Conservation (phyloP, 1,140 invertebrate species). For the Cydia pomonella region DNA sequence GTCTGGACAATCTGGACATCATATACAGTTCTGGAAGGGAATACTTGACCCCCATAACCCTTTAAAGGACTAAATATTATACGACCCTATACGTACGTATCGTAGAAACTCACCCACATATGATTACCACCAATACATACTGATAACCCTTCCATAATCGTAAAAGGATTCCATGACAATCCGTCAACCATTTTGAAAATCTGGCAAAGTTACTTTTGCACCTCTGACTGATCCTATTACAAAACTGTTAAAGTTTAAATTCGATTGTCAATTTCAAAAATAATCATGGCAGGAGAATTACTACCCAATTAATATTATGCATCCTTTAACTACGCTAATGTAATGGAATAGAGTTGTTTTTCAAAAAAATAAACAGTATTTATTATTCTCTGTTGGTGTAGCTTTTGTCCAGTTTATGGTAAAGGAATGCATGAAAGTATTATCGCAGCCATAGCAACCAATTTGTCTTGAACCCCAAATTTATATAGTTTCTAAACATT, state of each 20-base stretch:
- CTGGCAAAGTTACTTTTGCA: background rate
- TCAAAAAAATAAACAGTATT: too few species aligned
- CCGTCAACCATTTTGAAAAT: slow-evolving; percentile 2
- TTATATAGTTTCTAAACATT: background rate
- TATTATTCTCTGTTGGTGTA: background rate
- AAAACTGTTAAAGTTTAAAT: background rate
- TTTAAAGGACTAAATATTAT: background rate
- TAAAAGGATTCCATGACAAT: slow-evolving; percentile 22
- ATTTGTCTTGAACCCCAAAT: background rate
- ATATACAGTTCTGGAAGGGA: too few species aligned
- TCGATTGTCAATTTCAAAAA: background rate
- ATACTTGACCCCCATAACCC: too few species aligned
- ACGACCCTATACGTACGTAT: background rate
- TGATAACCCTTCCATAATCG: background rate
- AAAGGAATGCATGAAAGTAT: background rate
- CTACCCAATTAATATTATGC: background rate
- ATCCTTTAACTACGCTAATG: background rate
- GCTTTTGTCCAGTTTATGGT: slow-evolving; percentile 1
- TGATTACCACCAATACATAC: slow-evolving; percentile 14
- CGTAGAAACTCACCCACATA: slow-evolving; percentile 4
- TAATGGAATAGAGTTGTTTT: background rate
- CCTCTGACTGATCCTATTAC: background rate
- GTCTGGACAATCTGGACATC: too few species aligned
- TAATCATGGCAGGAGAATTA: background rate
- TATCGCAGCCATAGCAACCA: background rate